Evolutionary conservation across 2,113 vertebrate species (phyloP).

Genomic region (Girardinichthys multiradiatus): DNA sequence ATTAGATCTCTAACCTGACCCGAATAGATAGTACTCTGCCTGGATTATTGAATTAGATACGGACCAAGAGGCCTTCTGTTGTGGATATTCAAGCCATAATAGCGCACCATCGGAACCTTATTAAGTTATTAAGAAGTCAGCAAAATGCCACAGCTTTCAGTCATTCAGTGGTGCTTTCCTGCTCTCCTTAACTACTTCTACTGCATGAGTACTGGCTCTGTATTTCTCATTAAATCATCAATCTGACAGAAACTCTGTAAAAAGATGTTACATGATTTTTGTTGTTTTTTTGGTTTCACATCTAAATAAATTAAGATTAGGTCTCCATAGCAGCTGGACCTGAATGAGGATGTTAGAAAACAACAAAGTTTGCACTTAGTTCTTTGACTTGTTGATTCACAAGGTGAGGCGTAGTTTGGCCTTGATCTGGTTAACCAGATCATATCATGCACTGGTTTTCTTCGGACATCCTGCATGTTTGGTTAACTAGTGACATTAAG

Average conservation of each 20-base stretch:
- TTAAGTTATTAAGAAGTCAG: conserved; percentile 60
- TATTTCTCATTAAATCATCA: conserved; percentile 30
- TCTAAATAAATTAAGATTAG: not conserved
- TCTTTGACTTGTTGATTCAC: not conserved
- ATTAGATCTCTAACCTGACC: conserved; percentile 1
- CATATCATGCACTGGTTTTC: not conserved
- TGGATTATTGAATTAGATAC: conserved; percentile 13
- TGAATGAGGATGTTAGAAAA: not conserved
- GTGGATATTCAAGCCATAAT: conserved; percentile 37
- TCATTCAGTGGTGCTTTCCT: conserved; percentile 24
- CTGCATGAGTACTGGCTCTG: conserved; percentile 13
- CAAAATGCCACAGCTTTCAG: conserved; percentile 34
- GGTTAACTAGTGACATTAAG: not conserved
- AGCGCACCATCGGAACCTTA: conserved; percentile 42
- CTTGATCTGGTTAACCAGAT: not conserved
- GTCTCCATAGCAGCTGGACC: not conserved
- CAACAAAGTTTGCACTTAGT: not conserved
- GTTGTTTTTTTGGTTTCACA: not conserved
- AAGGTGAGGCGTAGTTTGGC: not conserved
- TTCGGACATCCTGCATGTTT: not conserved
- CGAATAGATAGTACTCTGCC: not conserved
- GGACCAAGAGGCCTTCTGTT: conserved; percentile 37
- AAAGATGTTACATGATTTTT: conserved; percentile 16
- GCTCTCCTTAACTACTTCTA: conserved; percentile 34
- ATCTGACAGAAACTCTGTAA: conserved; percentile 3